Base-by-base conservation (phyloP, 2,797 vertebrate species). In the Trematomus bernacchii region DNA sequence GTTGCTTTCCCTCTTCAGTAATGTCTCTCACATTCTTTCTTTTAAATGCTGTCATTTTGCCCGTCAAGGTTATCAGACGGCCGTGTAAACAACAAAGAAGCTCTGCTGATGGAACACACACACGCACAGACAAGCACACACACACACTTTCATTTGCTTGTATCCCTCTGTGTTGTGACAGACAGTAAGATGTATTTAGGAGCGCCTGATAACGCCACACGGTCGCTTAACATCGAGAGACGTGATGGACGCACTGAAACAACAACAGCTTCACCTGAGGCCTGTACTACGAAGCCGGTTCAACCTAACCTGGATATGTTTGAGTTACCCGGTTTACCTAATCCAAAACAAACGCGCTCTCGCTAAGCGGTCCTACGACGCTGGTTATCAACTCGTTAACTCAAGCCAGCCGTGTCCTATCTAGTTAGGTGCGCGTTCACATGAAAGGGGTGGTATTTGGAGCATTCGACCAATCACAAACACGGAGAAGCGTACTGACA, bases 11-110 rank as follows among this genome's bases (percentile, higher is more conserved):
- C 33, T 44, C 0, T 6, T 67, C 57, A 40, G 8, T 46, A 23
- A 66, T 60, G 70, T 62, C 60, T 33, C 75, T 79, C 75, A 65
- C 61, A 30, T 52, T 52, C 81, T 19, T 59, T 53, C 50, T 18
- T n/a, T 65, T 51, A 47, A 83, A 69, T 43, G 21, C 59, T 52
- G 18, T 65, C 72, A 44, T 71, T 81, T 55, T 23, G 48, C 37
- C 77, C 46, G 44, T 79, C 87, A 85, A 89, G 89, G 85, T 89
- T 83, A 87, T 79, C 78, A 55, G 73, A 60, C 76, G 62, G 14
- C 55, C 6, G 60, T 59, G 73, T 48, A 54, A 77, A 64, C 78
- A 77, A 85, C 82, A 83, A 76, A 75, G 73, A 23, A 76, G 58
- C 66, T 58, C 15, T 0, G 68, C 71, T 68, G 86, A 77, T 73